phyloP scores from a whole-genome alignment of 1,140 invertebrate species.

The Belonocnema kinseyi region DNA sequence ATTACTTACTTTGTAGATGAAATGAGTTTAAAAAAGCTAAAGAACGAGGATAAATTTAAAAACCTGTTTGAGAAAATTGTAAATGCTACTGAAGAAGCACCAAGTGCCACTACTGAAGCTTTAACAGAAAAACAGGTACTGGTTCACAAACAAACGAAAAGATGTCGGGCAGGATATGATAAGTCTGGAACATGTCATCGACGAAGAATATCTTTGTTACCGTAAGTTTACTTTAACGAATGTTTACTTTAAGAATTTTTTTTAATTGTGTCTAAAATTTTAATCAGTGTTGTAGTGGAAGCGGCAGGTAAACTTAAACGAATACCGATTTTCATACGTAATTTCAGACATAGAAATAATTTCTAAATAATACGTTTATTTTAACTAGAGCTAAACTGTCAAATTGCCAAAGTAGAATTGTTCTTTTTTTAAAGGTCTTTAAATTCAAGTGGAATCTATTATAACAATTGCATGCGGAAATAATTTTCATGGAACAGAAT shows the following conservation, averaged over 20 bases:
- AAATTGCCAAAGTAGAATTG: not conserved
- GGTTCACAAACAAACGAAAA: slow-evolving; percentile 10
- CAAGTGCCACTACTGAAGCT: too few relatives aligned
- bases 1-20: not conserved
- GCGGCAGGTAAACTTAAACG: too few relatives aligned
- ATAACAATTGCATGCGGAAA: too few relatives aligned
- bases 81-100: slow-evolving; percentile 26
- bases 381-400: not conserved
- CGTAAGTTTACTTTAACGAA: slow-evolving; percentile 46
- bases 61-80: slow-evolving; percentile 7
- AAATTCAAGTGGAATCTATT: too few relatives aligned
- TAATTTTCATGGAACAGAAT: too few relatives aligned
- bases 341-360: slow-evolving; percentile 14
- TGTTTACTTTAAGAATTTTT: too few relatives aligned
- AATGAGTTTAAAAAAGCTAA: not conserved
- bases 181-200: slow-evolving; percentile 53
- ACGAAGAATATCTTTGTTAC: slow-evolving; percentile 51
- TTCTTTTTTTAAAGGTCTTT: too few relatives aligned
- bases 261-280: too few relatives aligned
- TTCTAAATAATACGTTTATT: not conserved
- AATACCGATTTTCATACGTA: not conserved
- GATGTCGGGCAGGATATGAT: slow-evolving; percentile 40
- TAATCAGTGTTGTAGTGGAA: too few relatives aligned
- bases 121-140: not conserved
- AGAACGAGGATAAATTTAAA: not conserved